Conservation (phyloP, 1,140 invertebrate genomes). For the Ceratosolen fusciceps region DNA sequence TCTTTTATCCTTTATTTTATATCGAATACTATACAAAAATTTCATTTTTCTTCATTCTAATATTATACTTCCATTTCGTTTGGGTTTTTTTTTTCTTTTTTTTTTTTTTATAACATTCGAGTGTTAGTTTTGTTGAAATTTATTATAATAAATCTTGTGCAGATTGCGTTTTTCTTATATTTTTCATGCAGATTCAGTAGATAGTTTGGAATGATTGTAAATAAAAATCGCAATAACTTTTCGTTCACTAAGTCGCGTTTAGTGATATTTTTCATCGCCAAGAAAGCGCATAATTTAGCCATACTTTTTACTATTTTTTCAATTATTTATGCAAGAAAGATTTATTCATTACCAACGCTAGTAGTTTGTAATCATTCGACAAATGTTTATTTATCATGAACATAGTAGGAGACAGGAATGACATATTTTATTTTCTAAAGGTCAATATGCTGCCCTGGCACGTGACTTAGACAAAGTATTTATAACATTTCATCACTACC, state of each 20-base stretch:
- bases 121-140: too few species aligned
- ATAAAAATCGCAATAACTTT: background rate
- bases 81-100: too few species aligned
- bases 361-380: background rate
- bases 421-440: constrained; percentile 6
- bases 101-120: too few species aligned
- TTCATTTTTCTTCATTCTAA: background rate
- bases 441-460: background rate
- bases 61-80: background rate
- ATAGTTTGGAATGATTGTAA: background rate
- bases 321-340: background rate
- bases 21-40: background rate
- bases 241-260: background rate
- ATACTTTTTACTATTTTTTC: background rate
- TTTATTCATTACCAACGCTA: constrained; percentile 3
- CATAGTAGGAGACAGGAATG: background rate
- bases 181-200: background rate
- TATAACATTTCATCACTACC: background rate
- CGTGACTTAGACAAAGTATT: background rate
- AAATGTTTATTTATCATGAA: constrained; percentile 10
- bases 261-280: background rate
- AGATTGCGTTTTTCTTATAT: background rate
- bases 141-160: background rate
- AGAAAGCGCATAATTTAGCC: background rate
- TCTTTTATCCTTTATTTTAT: background rate